Conservation (phyloP, 2,888 invertebrate genomes). For the Tipula helvola region DNA sequence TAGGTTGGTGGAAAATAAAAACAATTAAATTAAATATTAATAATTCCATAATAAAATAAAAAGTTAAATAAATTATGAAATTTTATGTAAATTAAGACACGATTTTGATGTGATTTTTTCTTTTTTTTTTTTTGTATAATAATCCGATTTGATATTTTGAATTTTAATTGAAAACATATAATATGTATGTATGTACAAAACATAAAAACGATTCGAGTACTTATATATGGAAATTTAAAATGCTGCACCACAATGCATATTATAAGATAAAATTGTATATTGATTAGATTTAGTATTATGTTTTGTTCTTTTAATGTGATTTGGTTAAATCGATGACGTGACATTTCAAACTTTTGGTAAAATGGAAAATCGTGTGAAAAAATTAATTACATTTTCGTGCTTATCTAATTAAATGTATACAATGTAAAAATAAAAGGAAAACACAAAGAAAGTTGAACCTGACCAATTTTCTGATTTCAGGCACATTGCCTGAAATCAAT, state of each 20-base stretch:
- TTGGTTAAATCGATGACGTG: not conserved
- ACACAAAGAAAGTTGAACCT: no score
- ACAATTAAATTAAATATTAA: not conserved
- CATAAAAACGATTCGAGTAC: not conserved
- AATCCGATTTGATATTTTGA: not conserved
- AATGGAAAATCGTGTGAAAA: not conserved
- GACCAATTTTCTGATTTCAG: no score
- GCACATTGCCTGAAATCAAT: no score
- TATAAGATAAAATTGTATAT: not conserved
- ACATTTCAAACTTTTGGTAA: not conserved
- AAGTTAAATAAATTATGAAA: not conserved
- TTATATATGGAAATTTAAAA: not conserved
- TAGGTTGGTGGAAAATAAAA: not conserved
- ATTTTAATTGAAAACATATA: not conserved
- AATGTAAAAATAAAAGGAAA: no score
- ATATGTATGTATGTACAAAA: not conserved
- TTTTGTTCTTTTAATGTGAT: not conserved
- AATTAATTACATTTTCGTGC: not conserved
- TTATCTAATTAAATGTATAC: not conserved
- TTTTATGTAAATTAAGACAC: not conserved
- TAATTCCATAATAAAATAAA: not conserved
- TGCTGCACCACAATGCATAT: not conserved
- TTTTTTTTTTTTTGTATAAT: not conserved
- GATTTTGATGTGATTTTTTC: not conserved
- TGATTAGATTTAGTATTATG: not conserved